These are phyloP conservation scores for Volucella bombylans DNA, from an alignment of 2,888 invertebrate genomes.

Conservation along the genomic window DNA sequence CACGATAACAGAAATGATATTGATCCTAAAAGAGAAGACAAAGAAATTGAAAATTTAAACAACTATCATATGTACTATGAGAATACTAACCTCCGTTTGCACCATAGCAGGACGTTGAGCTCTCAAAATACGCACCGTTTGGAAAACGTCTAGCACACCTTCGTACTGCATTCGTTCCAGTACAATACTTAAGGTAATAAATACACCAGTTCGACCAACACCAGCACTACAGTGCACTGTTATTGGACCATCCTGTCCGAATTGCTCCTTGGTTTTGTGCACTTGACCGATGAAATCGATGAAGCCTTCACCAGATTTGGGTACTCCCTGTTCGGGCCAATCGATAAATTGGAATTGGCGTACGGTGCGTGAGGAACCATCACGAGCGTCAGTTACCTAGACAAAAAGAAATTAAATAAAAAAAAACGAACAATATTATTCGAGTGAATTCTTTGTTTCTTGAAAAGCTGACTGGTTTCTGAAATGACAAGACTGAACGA, in stretches of 20 bases:
- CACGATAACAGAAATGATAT: slow-evolving; percentile 99
- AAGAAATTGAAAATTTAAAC: not conserved
- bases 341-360: slow-evolving; percentile 98
- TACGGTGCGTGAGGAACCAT: slow-evolving; percentile 97
- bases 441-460: too few species aligned
- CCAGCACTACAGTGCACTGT: slow-evolving; percentile 99
- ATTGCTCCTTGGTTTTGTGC: slow-evolving; percentile 99
- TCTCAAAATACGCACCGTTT: slow-evolving; percentile 98
- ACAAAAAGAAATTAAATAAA: not conserved
- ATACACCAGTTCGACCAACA: slow-evolving; percentile 98
- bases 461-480: too few species aligned
- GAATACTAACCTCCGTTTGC: slow-evolving; percentile 94
- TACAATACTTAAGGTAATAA: slow-evolving; percentile 98
- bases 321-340: slow-evolving; percentile 98
- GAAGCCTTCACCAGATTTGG: slow-evolving; percentile 98
- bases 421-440: not conserved
- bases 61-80: not conserved
- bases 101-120: slow-evolving; percentile 99
- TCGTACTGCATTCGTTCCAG: slow-evolving; percentile 99
- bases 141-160: slow-evolving; percentile 99
- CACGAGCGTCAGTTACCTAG: slow-evolving; percentile 96
- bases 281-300: slow-evolving; percentile 99
- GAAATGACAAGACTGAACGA: too few species aligned
- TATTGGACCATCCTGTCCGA: slow-evolving; percentile 99
- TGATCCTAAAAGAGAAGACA: slow-evolving; percentile 89